Evolutionary conservation across 2,888 invertebrate species (phyloP).

Genomic region (Pandemis corylana): DNA sequence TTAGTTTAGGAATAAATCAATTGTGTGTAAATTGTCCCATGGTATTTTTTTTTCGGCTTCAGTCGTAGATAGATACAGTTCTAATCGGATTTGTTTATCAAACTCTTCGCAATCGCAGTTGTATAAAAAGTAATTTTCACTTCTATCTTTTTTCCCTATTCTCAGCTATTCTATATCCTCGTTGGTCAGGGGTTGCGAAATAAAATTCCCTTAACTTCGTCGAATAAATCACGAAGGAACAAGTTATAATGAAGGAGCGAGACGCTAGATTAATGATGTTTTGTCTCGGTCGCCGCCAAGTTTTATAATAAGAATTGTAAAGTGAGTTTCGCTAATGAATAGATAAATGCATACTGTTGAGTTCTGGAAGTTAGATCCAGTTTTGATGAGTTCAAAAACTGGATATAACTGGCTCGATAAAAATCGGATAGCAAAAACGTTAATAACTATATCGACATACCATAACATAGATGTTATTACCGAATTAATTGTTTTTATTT

Average conservation of each 20-base stretch:
- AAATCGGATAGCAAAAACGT: too few species aligned
- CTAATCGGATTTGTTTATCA: too few species aligned
- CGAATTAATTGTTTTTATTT: too few species aligned
- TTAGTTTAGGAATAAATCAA: too few species aligned
- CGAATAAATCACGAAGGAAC: constrained; percentile 55
- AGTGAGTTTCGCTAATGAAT: constrained; percentile 32
- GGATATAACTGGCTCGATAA: not conserved
- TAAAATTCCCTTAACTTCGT: constrained; percentile 51
- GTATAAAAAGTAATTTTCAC: too few species aligned
- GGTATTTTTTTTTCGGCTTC: too few species aligned
- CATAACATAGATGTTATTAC: too few species aligned
- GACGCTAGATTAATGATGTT: constrained; percentile 55
- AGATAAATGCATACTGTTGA: constrained; percentile 25
- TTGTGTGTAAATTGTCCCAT: too few species aligned
- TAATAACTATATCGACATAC: too few species aligned
- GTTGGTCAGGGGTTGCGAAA: constrained; percentile 42
- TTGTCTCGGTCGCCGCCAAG: constrained; percentile 39
- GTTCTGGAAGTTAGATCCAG: constrained; percentile 12
- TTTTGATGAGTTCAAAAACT: constrained; percentile 34
- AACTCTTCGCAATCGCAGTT: too few species aligned
- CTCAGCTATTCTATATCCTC: constrained; percentile 17
- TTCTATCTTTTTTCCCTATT: not conserved
- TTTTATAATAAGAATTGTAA: constrained; percentile 41
- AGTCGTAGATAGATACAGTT: too few species aligned
- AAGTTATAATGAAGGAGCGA: constrained; percentile 53